A percentile compares a stretch with the other conserved stretches of the same genome.
Conservation (phyloP, 2,797 vertebrate genomes). For the Spheniscus humboldti region DNA sequence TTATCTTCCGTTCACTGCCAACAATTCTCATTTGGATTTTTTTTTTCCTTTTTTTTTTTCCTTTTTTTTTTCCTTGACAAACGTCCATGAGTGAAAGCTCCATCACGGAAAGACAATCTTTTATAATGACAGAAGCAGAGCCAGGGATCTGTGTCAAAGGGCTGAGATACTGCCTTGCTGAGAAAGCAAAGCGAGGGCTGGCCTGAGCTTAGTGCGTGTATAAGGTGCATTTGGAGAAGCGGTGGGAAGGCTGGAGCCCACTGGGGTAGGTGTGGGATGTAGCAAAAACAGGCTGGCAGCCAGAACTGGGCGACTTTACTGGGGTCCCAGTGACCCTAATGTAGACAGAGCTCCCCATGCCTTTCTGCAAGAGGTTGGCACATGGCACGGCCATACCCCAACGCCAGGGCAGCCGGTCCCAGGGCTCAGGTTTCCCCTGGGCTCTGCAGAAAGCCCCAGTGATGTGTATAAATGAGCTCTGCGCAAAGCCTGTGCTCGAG, state of each 20-base stretch:
- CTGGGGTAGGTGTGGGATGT: not conserved
- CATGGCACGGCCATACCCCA: not conserved
- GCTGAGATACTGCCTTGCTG: not conserved
- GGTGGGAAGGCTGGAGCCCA: not conserved
- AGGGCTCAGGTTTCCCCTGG: not conserved
- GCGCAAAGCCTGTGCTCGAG: not conserved
- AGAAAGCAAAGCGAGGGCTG: not conserved
- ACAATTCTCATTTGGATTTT: slow-evolving; percentile 49
- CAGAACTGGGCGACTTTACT: not conserved
- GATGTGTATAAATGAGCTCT: not conserved
- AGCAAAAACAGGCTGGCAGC: not conserved
- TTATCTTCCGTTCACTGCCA: slow-evolving; percentile 67
- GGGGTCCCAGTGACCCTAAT: rapidly evolving
- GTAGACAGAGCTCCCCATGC: rapidly evolving
- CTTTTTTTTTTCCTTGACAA: not conserved
- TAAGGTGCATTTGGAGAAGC: not conserved
- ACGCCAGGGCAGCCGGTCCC: rapidly evolving
- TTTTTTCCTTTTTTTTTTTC: not conserved
- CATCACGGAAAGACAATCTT: slow-evolving; percentile 51
- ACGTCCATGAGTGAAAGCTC: slow-evolving; percentile 46
- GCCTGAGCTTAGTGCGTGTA: rapidly evolving
- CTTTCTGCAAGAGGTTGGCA: not conserved
- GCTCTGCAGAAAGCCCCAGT: not conserved
- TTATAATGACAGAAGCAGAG: slow-evolving; percentile 52
- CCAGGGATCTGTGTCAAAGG: not conserved